A percentile compares a stretch with the other conserved stretches of the same genome.
Conservation (phyloP, 2,888 invertebrate species). For the Oxyscelio sp. region DNA sequence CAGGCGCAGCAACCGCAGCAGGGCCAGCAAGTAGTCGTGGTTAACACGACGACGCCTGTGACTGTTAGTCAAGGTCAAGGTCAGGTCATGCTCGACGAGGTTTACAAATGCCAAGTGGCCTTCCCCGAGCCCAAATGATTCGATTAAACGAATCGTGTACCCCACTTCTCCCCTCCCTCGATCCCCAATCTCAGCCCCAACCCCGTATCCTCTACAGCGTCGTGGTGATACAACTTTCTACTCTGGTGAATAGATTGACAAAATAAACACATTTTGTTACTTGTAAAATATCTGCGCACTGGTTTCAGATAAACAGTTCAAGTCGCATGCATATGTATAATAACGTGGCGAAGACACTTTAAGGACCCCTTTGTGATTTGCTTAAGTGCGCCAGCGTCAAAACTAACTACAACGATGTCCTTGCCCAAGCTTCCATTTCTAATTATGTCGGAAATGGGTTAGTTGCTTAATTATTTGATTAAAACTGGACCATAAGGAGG, state of each 20-base stretch:
- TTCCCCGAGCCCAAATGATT: slow-evolving; percentile 88
- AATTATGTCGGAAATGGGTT: no score
- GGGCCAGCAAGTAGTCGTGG: slow-evolving; percentile 85
- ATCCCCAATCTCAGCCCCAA: slow-evolving; percentile 12
- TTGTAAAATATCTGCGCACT: slow-evolving; percentile 61
- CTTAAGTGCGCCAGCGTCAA: neutral
- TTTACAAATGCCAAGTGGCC: slow-evolving; percentile 88
- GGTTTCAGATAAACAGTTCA: slow-evolving; percentile 38
- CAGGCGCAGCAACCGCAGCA: slow-evolving; percentile 82
- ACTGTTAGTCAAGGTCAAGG: slow-evolving; percentile 87
- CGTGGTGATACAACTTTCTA: slow-evolving; percentile 53
- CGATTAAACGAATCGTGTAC: slow-evolving; percentile 76
- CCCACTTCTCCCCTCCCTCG: slow-evolving; percentile 30
- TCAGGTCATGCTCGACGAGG: slow-evolving; percentile 88
- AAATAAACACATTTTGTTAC: slow-evolving; percentile 17
- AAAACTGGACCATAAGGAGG: no score
- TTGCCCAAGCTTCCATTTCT: no score
- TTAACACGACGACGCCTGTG: slow-evolving; percentile 87
- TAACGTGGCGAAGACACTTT: slow-evolving; percentile 16
- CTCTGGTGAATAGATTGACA: slow-evolving; percentile 42
- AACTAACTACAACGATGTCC: no score
- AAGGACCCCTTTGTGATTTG: slow-evolving; percentile 68
- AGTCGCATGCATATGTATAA: slow-evolving; percentile 44
- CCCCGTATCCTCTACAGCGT: slow-evolving; percentile 27
- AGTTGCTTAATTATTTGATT: no score